Percentiles rank a stretch among this genome's conserved stretches.
phyloP scores from a whole-genome alignment of 1,140 invertebrate species.

The Cepaea nemoralis region DNA sequence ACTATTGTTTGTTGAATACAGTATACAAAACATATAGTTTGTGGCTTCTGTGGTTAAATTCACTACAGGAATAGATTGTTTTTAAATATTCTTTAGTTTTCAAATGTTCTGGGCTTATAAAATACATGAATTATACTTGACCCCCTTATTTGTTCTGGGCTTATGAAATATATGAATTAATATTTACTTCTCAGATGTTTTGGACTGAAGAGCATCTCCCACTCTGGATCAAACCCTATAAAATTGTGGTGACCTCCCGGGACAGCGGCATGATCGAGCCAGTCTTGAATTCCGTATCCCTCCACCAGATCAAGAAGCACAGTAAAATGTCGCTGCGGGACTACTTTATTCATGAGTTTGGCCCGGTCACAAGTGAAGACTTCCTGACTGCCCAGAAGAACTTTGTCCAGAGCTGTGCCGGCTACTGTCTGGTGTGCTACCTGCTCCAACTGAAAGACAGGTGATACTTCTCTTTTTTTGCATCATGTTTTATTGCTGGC shows the following conservation, averaged over 20 bases:
- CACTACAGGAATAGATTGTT: no score
- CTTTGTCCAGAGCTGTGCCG: conserved; percentile 97
- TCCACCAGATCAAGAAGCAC: conserved; percentile 96
- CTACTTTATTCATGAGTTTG: conserved; percentile 95
- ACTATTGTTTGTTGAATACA: no score
- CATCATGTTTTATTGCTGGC: no score
- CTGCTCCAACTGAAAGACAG: conserved; percentile 98
- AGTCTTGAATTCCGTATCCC: conserved; percentile 94
- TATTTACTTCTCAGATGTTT: conserved; percentile 76
- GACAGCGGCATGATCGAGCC: conserved; percentile 96
- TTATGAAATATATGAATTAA: not conserved
- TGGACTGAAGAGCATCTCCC: conserved; percentile 91
- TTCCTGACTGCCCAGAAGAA: conserved; percentile 94
- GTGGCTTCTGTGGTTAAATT: no score
- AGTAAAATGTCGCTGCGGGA: conserved; percentile 90
- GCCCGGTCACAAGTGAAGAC: conserved; percentile 84
- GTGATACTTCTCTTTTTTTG: no score
- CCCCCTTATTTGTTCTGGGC: not conserved
- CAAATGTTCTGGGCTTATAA: no score
- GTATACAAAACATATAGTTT: no score
- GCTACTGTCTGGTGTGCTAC: conserved; percentile 97
- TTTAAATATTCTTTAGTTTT: no score
- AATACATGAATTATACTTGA: no score
- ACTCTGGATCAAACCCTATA: conserved; percentile 91
- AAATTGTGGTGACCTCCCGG: conserved; percentile 90